phyloP scores from a whole-genome alignment of 2,113 vertebrate genomes.

The Erpornis zantholeuca region DNA sequence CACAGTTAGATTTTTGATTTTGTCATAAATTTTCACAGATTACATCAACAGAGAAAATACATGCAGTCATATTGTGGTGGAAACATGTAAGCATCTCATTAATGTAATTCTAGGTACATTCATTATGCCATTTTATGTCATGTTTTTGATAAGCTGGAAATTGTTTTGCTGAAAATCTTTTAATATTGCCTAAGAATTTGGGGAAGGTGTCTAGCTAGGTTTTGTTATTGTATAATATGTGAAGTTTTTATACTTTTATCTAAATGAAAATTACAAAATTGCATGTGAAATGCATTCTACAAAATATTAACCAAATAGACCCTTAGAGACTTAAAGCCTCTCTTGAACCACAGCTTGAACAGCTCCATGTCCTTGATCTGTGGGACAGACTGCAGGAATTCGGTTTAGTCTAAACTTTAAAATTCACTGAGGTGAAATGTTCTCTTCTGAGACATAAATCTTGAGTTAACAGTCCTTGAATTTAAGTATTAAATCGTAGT shows the following conservation, averaged over 20 bases:
- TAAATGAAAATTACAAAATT: not conserved
- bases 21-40: conserved; percentile 84
- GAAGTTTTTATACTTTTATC: not conserved
- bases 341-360: not conserved
- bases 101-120: conserved; percentile 79
- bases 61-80: conserved; percentile 83
- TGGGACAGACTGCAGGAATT: not conserved
- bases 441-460: not conserved
- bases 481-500: not conserved
- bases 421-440: not conserved
- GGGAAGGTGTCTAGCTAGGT: not conserved
- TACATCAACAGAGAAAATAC: conserved; percentile 82
- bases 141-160: conserved; percentile 43
- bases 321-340: not conserved
- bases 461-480: not conserved
- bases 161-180: conserved; percentile 16
- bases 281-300: not conserved
- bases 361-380: not conserved
- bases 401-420: not conserved
- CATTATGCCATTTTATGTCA: conserved; percentile 74
- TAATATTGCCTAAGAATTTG: not conserved
- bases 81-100: conserved; percentile 83
- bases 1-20: conserved; percentile 82
- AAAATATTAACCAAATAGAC: not conserved
- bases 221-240: not conserved